Evolutionary conservation across 2,797 vertebrate genomes (phyloP), one percentile per base, ranked within the genome.

Genomic region (Xiphorhynchus erythropygius): DNA sequence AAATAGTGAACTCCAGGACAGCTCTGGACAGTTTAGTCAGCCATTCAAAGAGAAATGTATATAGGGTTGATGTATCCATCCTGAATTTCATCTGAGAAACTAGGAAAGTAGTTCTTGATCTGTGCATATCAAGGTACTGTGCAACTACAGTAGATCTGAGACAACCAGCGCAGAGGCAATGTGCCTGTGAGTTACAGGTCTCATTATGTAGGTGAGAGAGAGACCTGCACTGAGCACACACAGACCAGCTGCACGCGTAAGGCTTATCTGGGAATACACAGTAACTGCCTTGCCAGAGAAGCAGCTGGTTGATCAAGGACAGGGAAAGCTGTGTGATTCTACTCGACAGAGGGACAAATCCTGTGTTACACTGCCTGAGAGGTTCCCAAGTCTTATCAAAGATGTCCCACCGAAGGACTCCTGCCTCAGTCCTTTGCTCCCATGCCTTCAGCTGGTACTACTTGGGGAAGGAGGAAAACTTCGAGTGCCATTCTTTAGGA

Each of bases 1-100:
- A 39, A 79, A 30, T 4, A 28, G 32, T 76, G 47, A 94, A 86
- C 84, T n/a, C 62, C 46, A 84, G 76, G 42, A 78, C 32, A 87
- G 67, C 42, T 59, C 23, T 35, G 39, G 30, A 68, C 15, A 62
- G 39, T 27, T 83, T 79, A 59, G 39, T 32, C 42, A 74, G 49
- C 24, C 41, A 80, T n/a, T 59, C 47, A 84, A 56, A 92, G 73
- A 74, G n/a, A 76, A 88, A 84, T 18, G 4, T 5, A 19, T 18
- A 41, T 35, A 84, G 41, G 11, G 28, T 50, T 33, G 24, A 74
- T 42, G 16, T n/a, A 71, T 23, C 30, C 68, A 32, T 28, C 50
- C 35, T 44, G 37, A 86, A 65, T 86, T 71, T 84, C 50, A 78
- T 6, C 32, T 39, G 60, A 89, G 39, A 74, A 92, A 68, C 32